Conservation (phyloP, 92 coral and sea anemone species). For the Zoanthus sociatus region DNA sequence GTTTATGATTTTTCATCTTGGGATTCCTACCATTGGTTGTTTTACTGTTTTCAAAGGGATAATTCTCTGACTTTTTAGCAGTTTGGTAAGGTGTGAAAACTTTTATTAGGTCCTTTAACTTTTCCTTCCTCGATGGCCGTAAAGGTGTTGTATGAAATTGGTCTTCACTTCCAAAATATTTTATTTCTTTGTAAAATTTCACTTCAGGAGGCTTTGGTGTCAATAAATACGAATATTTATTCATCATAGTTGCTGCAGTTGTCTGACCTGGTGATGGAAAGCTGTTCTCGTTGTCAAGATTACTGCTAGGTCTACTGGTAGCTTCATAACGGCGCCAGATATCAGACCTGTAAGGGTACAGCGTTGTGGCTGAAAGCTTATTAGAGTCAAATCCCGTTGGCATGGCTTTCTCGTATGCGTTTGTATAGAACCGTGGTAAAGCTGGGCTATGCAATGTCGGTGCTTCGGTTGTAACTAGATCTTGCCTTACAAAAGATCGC, state of each 20-base stretch:
- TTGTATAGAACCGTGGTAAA: neutral
- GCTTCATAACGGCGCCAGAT: neutral
- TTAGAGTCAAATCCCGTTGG: slow-evolving; percentile 7
- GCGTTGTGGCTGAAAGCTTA: slow-evolving; percentile 1
- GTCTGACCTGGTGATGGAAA: slow-evolving; percentile 25
- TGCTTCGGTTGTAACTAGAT: neutral
- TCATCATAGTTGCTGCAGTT: neutral
- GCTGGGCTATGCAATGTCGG: neutral
- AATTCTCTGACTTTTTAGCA: neutral
- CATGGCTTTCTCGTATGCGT: neutral
- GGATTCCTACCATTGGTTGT: neutral
- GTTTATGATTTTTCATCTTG: neutral
- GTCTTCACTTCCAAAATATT: slow-evolving; percentile 33
- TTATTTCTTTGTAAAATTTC: slow-evolving; percentile 38
- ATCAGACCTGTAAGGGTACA: neutral
- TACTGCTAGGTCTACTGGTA: neutral
- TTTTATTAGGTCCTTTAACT: slow-evolving; percentile 2
- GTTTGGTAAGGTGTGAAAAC: slow-evolving; percentile 13
- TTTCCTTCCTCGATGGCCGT: neutral
- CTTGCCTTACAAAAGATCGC: slow-evolving; percentile 29
- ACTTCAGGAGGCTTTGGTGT: neutral
- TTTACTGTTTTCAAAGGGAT: neutral
- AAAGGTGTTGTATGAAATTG: neutral
- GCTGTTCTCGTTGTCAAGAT: slow-evolving; percentile 3
- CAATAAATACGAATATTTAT: neutral